Base-by-base conservation (phyloP, 2,113 vertebrate genomes). In the Prietella phreatophila region DNA sequence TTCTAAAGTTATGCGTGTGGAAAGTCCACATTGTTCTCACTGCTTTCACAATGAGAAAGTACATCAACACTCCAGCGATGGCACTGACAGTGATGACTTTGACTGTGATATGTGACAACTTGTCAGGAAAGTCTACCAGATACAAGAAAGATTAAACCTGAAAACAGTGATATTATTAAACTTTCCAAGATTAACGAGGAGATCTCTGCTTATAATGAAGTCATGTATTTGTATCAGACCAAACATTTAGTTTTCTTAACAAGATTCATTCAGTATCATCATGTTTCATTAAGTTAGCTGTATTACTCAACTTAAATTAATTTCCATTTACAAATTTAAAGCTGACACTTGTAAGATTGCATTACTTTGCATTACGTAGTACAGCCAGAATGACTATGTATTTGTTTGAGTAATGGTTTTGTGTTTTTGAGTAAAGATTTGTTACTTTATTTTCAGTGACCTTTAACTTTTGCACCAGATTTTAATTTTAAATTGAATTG, bases 11-110 rank as follows among this genome's bases (percentile, higher is more conserved):
- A 93, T 96, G 65, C 96, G 95, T 0, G 96, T 97, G 87, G 94
- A 97, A 4, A 99, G 97, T 0, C 96, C 98, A 1, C 97, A 99
- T 90, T 99, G 98, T 11, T 95, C 97, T 79, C 95, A 96, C 91
- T 99, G 97, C 82, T 97, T 97, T 90, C 95, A 98, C 90, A 97
- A 98, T 0, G 96, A 97, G 91, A 97, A 94, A 88, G 96, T 95
- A 5, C 92, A 96, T 8, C 92, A 95, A 39, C 96, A 93, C 91
- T 92, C 93, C 91, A 96, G 92, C 90, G 94, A 92, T 75, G 96
- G 96, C 39, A 95, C 94, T 0, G 96, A 97, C 76, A 99, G 98
- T 25, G 95, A 93, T 33, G 96, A 91, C 4, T 98, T 98, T 85
- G 94, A 95, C 56, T 91, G 96, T 71, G 94, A 95, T 39, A 11